These are phyloP conservation scores for Euzophera pinguis DNA, from an alignment of 2,888 invertebrate species.

Conservation along the genomic window DNA sequence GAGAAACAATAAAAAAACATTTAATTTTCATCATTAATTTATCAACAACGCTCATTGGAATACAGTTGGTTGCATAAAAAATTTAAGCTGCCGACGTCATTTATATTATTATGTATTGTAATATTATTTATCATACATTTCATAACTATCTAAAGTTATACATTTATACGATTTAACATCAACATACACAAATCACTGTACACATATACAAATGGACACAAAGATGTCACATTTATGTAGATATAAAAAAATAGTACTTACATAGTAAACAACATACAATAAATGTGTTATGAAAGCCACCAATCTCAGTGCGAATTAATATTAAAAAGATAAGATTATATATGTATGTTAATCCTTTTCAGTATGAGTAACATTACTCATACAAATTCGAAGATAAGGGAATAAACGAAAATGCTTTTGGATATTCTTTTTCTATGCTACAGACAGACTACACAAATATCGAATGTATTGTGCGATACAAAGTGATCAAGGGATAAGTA, in stretches of 20 bases:
- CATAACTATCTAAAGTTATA: not conserved
- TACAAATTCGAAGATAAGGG: not conserved
- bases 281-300: not conserved
- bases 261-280: not conserved
- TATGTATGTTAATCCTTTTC: not conserved
- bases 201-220: constrained; percentile 5
- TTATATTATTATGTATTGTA: too few species aligned
- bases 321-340: not conserved
- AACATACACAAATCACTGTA: not conserved
- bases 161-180: not conserved
- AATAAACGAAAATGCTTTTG: not conserved
- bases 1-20: too few species aligned
- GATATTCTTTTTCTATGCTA: too few species aligned
- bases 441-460: not conserved
- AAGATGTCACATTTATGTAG: not conserved
- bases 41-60: too few species aligned
- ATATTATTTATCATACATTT: not conserved
- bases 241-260: not conserved
- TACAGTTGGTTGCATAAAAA: too few species aligned
- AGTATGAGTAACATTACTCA: not conserved
- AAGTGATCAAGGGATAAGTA: too few species aligned
- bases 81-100: too few species aligned
- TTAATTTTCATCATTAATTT: too few species aligned
- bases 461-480: not conserved
- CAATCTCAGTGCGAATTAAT: not conserved